These are phyloP conservation scores for Rafetus swinhoei DNA, from an alignment of 2,113 vertebrate genomes.

Conservation along the genomic window DNA sequence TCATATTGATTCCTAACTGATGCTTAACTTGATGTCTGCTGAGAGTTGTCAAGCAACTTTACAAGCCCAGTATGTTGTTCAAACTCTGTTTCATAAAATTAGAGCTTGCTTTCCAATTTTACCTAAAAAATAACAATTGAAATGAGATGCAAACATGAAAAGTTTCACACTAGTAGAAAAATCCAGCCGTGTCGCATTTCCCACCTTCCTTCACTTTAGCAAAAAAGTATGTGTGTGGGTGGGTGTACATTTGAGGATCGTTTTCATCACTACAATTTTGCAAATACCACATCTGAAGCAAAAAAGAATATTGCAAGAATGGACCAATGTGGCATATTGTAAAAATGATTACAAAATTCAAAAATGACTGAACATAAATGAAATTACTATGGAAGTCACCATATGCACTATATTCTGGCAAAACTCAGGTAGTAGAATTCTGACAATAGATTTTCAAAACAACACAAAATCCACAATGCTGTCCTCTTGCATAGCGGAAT, in stretches of 20 bases:
- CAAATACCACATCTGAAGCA: not conserved
- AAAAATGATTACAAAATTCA: not conserved
- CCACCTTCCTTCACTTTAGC: not conserved
- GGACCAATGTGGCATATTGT: not conserved
- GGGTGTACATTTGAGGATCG: not conserved
- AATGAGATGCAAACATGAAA: not conserved
- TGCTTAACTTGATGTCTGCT: constrained; percentile 43
- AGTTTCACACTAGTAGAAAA: not conserved
- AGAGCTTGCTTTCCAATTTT: not conserved
- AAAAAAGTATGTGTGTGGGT: not conserved
- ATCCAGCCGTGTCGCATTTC: not conserved
- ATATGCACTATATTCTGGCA: not conserved
- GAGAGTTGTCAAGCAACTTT: constrained; percentile 26
- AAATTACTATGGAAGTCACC: not conserved
- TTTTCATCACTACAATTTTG: not conserved
- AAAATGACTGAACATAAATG: not conserved
- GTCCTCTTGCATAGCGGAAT: accelerated
- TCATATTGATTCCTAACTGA: constrained; percentile 35
- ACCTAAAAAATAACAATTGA: not conserved
- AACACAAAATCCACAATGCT: not conserved
- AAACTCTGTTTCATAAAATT: not conserved
- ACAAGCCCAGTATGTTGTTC: constrained; percentile 13
- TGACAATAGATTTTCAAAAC: not conserved
- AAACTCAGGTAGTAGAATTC: not conserved
- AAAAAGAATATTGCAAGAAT: not conserved